Evolutionary conservation across 2,888 invertebrate species (phyloP), one percentile per base, ranked within the genome.

Genomic region (Glyphotaelius pellucidus): DNA sequence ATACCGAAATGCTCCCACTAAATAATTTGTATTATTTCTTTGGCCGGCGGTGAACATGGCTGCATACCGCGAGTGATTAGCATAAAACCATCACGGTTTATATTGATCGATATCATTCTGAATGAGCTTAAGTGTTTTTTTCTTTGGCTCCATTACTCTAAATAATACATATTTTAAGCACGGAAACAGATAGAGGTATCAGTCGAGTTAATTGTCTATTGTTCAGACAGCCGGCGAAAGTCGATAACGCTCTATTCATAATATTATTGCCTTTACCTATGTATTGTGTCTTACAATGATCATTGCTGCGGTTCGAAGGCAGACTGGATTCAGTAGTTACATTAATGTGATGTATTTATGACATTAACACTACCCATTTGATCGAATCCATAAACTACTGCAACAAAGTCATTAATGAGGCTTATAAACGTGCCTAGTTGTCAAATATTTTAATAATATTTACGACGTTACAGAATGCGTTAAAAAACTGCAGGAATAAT

Each of bases 141-240:
- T 67, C 67, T 67, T 67, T 9, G 5, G n/a, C 67, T 67, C 67
- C n/a, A 67, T 67, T 67, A 67, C n/a, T 67, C 67, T 67, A 67
- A 67, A 67, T 67, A 32, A 83, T 35, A 83, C 83, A 35, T 83
- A n/a, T 83, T 83, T 83, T 83, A 32, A 83, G 35, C 83, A 38
- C 83, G 83, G 83, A 83, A 83, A 83, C 35, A 38, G 19, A 83
- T 35, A 32, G 19, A 38, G 25, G 83, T 32, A 83, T 38, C 83
- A 32, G 32, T 7, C 25, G 83, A 25, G 83, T 83, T 86, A 47
- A 86, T 86, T 86, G 42, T 86, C 42, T 86, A 86, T 86, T 86
- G 86, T 86, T 86, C 86, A 7, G 86, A n/a, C 42, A 86, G 86
- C 47, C 42, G 42, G 86, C 42, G 86, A 86, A 86, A 42, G 86